Percentiles rank a stretch among this genome's conserved stretches.
These are phyloP conservation scores for Ormyrus rosae DNA, from an alignment of 2,888 invertebrate species.

Conservation along the genomic window DNA sequence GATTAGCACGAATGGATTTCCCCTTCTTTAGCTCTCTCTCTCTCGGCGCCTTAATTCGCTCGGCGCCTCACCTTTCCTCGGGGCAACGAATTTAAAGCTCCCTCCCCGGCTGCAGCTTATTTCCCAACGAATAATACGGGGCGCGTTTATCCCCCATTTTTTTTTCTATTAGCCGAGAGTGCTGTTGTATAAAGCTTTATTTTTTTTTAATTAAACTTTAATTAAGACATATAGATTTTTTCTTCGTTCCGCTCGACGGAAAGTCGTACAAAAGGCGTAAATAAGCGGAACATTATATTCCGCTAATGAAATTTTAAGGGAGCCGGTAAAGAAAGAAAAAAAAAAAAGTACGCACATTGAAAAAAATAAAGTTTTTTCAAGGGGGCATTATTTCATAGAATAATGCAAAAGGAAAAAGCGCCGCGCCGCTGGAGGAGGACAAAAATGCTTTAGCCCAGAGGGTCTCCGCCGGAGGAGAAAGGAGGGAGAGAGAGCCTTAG, in stretches of 20 bases:
- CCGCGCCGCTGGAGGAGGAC: constrained; percentile 42
- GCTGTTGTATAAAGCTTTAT: too few relatives aligned
- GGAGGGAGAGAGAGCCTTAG: constrained; percentile 8
- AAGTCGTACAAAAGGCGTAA: too few relatives aligned
- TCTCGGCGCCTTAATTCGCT: constrained; percentile 20
- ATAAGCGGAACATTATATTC: too few relatives aligned
- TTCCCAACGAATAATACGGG: constrained; percentile 33
- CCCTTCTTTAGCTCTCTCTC: background rate
- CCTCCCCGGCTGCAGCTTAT: constrained; percentile 19
- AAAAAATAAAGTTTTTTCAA: constrained; percentile 25
- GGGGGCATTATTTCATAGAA: constrained; percentile 42
- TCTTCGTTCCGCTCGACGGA: too few relatives aligned
- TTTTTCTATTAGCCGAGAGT: too few relatives aligned
- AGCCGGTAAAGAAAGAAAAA: background rate
- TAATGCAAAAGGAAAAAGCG: constrained; percentile 39
- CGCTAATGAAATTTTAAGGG: too few relatives aligned
- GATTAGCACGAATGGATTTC: constrained; percentile 62
- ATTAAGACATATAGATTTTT: too few relatives aligned
- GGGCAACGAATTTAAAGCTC: constrained; percentile 49
- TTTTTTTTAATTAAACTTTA: too few relatives aligned
- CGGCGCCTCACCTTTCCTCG: background rate
- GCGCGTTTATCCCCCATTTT: background rate
- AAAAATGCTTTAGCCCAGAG: constrained; percentile 46
- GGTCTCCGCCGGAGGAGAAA: background rate
- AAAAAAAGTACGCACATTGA: background rate